Base-by-base conservation (phyloP, 1,140 invertebrate species). In the Bathynomus jamesi region DNA sequence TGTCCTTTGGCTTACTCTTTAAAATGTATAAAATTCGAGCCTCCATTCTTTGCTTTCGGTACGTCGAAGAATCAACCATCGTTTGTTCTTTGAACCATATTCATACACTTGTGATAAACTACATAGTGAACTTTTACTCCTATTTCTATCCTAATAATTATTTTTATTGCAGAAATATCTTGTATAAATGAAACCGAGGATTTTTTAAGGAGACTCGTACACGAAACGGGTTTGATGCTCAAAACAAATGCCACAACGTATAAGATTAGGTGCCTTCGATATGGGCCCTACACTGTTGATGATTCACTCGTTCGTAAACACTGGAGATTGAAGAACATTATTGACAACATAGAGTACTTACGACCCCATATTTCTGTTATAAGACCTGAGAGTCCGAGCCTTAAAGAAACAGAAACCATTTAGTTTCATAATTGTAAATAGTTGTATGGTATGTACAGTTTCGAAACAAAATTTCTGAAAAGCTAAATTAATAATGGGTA, bases 281-380 rank as follows among this genome's bases (percentile, higher is more conserved):
- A 91, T 79, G 93, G 92, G 24, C 86, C 89, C 78, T 98, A 97
- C 80, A 86, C 85, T n/a, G 65, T 91, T 4, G 83, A 91, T 0
- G 82, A 90, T 78, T 88, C 93, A 11, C 81, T 98, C 5, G 82
- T 98, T 0, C 82, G 86, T 29, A 93, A 95, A 83, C 87, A 96
- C 76, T 97, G 94, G 91, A 86, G 83, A 67, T 76, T 95, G 28
- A 79, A 89, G 69, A 79, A 89, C 78, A 87, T 98, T 64, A 70
- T 94, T 3, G 81, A 86, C 3, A 96, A 93, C 80, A 88, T 97
- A 3, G 40, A 53, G 21, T 5, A 53, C 40, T 53, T 53, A 5
- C 13, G 5, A 21, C 11, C 13, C 21, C 40, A 21, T 3, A 1
- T 53, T 3, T 17, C 13, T 3, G 5, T 1, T 53, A 53, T 53